Evolutionary conservation across 2,888 invertebrate species (phyloP), one percentile per base, ranked within the genome.

Genomic region (Polyommatus iphigenia): DNA sequence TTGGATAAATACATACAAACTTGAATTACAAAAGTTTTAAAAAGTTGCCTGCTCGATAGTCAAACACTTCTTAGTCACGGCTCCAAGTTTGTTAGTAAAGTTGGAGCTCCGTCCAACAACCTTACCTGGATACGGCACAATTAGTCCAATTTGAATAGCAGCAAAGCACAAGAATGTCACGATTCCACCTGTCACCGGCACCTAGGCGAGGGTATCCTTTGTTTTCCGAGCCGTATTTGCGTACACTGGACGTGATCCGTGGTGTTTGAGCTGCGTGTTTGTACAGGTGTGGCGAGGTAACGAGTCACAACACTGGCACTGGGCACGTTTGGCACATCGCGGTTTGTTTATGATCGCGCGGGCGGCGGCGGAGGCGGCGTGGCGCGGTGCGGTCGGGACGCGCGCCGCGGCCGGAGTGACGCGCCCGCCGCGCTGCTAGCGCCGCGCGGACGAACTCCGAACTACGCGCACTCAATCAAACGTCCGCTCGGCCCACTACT

Each of bases 321-420:
- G 84, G 87, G 88, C 89, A 85, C 86, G 78, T 79, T 81, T 78
- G 80, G 78, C 29, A 79, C 79, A 76, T 85, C 85, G 85, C 67
- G 67, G 67, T 67, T 67, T 67, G 67, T 67, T 67, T 67, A 32
- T 18, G 62, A 81, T 83, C 80, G 82, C 81, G 82, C 85, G 80
- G 84, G 80, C 82, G 83, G 83, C 84, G 20, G 85, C 85, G 88
- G 85, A 84, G 83, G 83, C 79, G 80, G 80, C 86, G 87, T 78
- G 80, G 79, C 86, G 86, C 88, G 85, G 85, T 88, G 89, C 89
- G 88, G 84, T 83, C 83, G 82, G 86, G 87, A 87, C 88, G 92
- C 92, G 89, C 89, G 92, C 90, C 92, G 91, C 92, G 92, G 92
- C 90, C 91, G 91, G 91, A 92, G 86, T 93, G 93, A 89, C 92